phyloP scores from a whole-genome alignment of 2,797 vertebrate genomes.

The Trachurus trachurus region DNA sequence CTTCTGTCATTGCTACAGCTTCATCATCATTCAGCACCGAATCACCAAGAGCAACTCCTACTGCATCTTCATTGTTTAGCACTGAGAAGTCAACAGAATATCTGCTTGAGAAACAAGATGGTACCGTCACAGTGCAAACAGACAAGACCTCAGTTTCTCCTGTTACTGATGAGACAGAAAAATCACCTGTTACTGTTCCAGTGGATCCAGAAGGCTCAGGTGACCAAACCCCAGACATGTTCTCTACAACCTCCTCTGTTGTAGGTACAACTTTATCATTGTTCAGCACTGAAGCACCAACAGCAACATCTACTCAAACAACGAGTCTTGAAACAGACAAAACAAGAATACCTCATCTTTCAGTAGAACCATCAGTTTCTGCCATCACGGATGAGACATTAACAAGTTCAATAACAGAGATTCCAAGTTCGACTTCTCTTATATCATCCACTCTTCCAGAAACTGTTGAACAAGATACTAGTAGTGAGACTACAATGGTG shows the following conservation, averaged over 20 bases:
- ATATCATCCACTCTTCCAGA: background rate
- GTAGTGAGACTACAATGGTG: background rate
- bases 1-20: too few relatives aligned
- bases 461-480: background rate
- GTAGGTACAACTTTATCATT: too few relatives aligned
- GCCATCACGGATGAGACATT: background rate
- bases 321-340: too few relatives aligned
- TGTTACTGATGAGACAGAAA: background rate
- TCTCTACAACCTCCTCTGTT: too few relatives aligned
- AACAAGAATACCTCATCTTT: too few relatives aligned
- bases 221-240: background rate
- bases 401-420: background rate
- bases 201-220: conserved; percentile 39
- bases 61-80: conserved; percentile 22
- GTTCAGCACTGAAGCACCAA: too few relatives aligned
- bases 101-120: background rate
- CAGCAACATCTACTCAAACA: too few relatives aligned
- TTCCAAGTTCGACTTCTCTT: background rate
- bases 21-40: too few relatives aligned
- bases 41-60: background rate
- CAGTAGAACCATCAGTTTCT: background rate
- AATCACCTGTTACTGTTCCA: background rate
- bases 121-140: background rate
- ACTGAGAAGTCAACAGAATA: conserved; percentile 22
- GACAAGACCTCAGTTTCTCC: background rate